Evolutionary conservation across 2,113 vertebrate genomes (phyloP).

Genomic region (Passer montanus): DNA sequence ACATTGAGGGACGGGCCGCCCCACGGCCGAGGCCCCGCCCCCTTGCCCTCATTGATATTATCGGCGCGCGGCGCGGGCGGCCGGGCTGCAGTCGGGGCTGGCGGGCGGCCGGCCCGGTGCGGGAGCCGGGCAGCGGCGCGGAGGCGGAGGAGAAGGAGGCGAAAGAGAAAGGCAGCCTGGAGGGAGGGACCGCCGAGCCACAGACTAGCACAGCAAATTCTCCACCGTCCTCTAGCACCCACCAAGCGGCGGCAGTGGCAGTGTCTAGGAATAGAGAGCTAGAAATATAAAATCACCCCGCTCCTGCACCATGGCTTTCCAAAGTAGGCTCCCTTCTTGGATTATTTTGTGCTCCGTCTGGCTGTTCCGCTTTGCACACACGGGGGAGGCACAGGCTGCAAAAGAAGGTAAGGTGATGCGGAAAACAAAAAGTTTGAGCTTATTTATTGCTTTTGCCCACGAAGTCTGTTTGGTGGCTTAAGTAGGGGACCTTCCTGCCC

Average conservation of each 20-base stretch:
- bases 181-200: not conserved
- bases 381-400: constrained; percentile 89
- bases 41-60: constrained; percentile 81
- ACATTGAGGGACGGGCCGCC: constrained; percentile 55
- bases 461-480: not conserved
- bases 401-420: constrained; percentile 91
- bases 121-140: not conserved
- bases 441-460: constrained; percentile 34
- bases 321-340: constrained; percentile 83
- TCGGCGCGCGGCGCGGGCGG: constrained; percentile 82
- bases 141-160: not conserved
- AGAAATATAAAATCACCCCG: constrained; percentile 44
- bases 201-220: constrained; percentile 42
- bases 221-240: constrained; percentile 28
- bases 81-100: constrained; percentile 82
- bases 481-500: not conserved
- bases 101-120: constrained; percentile 70
- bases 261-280: constrained; percentile 31
- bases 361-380: constrained; percentile 81
- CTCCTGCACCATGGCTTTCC: constrained; percentile 87
- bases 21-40: constrained; percentile 25
- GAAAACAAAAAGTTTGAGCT: constrained; percentile 74
- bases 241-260: constrained; percentile 62
- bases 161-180: constrained; percentile 9
- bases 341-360: constrained; percentile 88